phyloP scores from a whole-genome alignment of 2,113 vertebrate genomes.

The Gadus macrocephalus region DNA sequence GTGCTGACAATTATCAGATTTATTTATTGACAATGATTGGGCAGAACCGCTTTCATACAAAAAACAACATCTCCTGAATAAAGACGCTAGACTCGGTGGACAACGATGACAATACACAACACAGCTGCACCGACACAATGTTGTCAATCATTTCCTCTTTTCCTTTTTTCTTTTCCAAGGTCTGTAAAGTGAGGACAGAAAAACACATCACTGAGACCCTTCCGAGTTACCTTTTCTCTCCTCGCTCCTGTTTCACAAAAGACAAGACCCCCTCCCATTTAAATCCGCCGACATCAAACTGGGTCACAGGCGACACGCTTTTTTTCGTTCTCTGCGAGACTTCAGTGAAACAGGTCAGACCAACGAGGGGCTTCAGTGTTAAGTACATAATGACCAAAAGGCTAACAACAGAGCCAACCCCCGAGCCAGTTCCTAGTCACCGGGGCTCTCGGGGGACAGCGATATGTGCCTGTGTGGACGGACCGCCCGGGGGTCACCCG shows the following conservation, averaged over 20 bases:
- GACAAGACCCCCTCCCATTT: not conserved
- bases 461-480: conserved; percentile 49
- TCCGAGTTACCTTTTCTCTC: conserved; percentile 53
- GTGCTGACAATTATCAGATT: conserved; percentile 74
- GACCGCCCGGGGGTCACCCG: conserved; percentile 46
- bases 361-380: conserved; percentile 32
- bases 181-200: conserved; percentile 46
- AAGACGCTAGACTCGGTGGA: conserved; percentile 58
- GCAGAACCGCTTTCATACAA: conserved; percentile 61
- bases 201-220: conserved; percentile 53
- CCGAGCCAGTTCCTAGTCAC: conserved; percentile 41
- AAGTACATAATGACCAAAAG: conserved; percentile 60
- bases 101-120: conserved; percentile 49
- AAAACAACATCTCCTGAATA: conserved; percentile 62
- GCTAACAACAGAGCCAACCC: conserved; percentile 45
- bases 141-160: conserved; percentile 63
- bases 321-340: too few relatives aligned
- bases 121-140: conserved; percentile 61
- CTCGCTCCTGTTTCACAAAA: conserved; percentile 33
- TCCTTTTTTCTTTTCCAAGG: conserved; percentile 42
- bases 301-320: conserved; percentile 30
- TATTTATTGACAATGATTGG: conserved; percentile 78
- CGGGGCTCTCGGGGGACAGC: conserved; percentile 44
- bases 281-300: conserved; percentile 37
- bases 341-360: too few relatives aligned